Base-by-base conservation (phyloP, 92 coral and sea anemone genomes). In the Parazoanthus swiftii region DNA sequence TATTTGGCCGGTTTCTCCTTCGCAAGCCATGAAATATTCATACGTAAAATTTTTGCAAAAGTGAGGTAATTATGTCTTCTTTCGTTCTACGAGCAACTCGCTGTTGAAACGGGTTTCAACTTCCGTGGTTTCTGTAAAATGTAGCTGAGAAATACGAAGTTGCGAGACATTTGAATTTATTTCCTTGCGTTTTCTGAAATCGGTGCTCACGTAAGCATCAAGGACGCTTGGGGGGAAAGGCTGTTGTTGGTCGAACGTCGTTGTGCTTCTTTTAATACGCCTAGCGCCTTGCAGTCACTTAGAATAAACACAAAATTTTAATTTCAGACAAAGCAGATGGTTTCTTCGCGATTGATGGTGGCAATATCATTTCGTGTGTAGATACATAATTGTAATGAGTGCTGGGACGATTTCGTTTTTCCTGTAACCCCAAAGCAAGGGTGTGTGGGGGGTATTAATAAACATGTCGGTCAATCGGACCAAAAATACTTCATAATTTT, bases 21-120 rank as follows among this genome's bases (percentile, higher is more conserved):
- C 85, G 88, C 78, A 90, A 79, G 93, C 80, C 92, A 93, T 95
- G 92, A 95, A 95, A 95, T 95, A 95, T 95, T 95, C 98, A 95
- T 95, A 56, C 85, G 81, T 86, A 86, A 86, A 89, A 89, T 92
- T 89, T 39, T 89, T 89, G 94, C 94, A 86, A 86, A 89, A 95
- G 94, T 91, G 93, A 91, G 92, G 92, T 92, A 95, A 90, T 95
- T 92, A 92, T 92, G 74, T 89, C 85, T 86, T 89, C 92, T 78
- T 70, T 82, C 77, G 43, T 26, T 79, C 76, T 10, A 75, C 58
- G 54, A n/a, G 33, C 43, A 86, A 39, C 83, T n/a, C 44, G 8
- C 38, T 46, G 15, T 63, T 65, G 42, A 86, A 37, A 86, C 74
- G 7, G n/a, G 26, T 72, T 84, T 84, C 44, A 51, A 71, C 26